Percentiles rank a stretch among this genome's conserved stretches.
These are phyloP conservation scores for Myripristis jacobus DNA, from an alignment of 2,797 vertebrate species.

Conservation along the genomic window DNA sequence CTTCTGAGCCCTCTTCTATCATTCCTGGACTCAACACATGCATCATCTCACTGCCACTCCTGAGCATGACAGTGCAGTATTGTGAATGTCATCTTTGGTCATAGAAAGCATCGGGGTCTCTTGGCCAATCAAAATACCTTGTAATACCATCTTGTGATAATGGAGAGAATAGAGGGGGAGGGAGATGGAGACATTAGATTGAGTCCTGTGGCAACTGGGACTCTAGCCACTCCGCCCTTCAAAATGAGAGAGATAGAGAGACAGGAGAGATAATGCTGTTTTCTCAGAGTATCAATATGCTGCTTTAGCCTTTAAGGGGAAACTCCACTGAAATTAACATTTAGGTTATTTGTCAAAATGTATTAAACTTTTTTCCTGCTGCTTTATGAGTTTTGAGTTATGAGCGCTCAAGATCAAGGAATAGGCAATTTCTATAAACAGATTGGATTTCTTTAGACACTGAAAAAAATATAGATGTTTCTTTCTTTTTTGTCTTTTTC, in stretches of 20 bases:
- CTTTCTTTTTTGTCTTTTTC: too few relatives aligned
- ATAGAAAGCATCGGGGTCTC: background rate
- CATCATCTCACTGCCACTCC: background rate
- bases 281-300: too few relatives aligned
- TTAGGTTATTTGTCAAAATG: too few relatives aligned
- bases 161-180: background rate
- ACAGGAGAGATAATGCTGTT: background rate
- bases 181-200: background rate
- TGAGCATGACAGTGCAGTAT: background rate
- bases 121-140: background rate
- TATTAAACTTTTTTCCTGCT: background rate
- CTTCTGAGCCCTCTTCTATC: background rate
- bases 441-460: too few relatives aligned
- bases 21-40: background rate
- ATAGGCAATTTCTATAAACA: background rate
- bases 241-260: background rate
- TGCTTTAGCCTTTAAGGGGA: background rate
- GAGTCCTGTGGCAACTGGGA: background rate
- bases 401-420: background rate
- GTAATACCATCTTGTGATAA: background rate
- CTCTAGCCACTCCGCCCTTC: too few relatives aligned
- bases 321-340: background rate
- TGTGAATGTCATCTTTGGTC: slow-evolving; percentile 1
- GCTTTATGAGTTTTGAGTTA: background rate
- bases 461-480: too few relatives aligned